Evolutionary conservation across 2,113 vertebrate genomes (phyloP), one percentile per base, ranked within the genome.

Genomic region (Litocranius walleri): DNA sequence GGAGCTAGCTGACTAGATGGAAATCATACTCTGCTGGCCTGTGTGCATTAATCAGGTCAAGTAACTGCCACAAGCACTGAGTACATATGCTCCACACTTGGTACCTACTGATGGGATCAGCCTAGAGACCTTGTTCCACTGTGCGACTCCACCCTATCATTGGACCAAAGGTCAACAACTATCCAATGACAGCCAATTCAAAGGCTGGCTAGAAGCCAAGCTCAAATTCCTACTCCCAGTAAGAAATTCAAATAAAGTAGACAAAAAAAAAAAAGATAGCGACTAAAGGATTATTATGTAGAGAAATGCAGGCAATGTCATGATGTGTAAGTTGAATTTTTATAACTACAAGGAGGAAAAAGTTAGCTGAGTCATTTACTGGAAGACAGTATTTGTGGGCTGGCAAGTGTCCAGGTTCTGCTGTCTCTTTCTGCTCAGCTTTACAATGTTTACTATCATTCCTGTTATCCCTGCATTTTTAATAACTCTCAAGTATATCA

Each of bases 211-310:
- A 27, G 19, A 88, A 91, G 36, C 45, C 62, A 94, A 33, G 40
- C 54, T 40, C 29, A 81, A 11, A 67, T 3, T 71, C 33, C 71
- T 62, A 62, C 19, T 84, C 10, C 48, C 21, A 87, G 59, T 82
- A 71, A 96, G 57, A 91, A 67, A 56, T 13, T 92, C 29, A 84
- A 88, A 84, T 94, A 12, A 92, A 21, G 11, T 80, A 48, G 13
- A 50, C 40, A 13, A 9, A 6, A 11, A 11, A 36, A 7, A 33
- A 43, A 9, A 48, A 16, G 10, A 62, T 1, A 15, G 50, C 4
- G 12, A 50, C 14, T 15, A 11, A 57, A 74, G 19, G 40, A 84
- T 83, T 36, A 83, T 45, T 29, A 40, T n/a, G 29, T 36, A 90
- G 52, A 43, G 15, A 50, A 89, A 82, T 10, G 56, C 21, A 36